A percentile compares a stretch with the other conserved stretches of the same genome.
These are phyloP conservation scores for Andrena haemorrhoa DNA, from an alignment of 2,888 invertebrate genomes.

Conservation along the genomic window DNA sequence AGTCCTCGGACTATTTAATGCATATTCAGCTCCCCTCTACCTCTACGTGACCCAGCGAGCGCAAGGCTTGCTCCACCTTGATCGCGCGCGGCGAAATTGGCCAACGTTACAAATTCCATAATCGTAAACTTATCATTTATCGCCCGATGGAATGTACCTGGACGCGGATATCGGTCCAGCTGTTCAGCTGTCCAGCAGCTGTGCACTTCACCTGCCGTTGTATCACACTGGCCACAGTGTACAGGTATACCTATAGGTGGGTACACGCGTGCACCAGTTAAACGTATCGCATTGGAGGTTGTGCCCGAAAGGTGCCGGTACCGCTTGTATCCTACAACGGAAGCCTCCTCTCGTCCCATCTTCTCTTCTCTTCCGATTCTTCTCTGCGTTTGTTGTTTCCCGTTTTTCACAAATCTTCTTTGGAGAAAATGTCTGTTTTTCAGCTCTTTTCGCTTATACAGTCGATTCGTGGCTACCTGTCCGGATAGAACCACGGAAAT, in stretches of 20 bases:
- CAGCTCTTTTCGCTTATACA: too few relatives aligned
- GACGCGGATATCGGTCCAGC: slow-evolving; percentile 82
- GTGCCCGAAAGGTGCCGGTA: background rate
- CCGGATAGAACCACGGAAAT: too few relatives aligned
- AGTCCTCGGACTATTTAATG: too few relatives aligned
- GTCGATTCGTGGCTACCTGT: too few relatives aligned
- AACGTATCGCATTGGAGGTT: slow-evolving; percentile 4
- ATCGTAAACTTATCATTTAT: slow-evolving; percentile 63
- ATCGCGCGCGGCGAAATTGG: background rate
- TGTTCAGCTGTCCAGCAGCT: slow-evolving; percentile 82
- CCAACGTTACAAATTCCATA: slow-evolving; percentile 16
- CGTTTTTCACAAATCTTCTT: too few relatives aligned
- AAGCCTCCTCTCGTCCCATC: background rate
- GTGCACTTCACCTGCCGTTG: slow-evolving; percentile 82
- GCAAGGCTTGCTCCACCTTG: background rate
- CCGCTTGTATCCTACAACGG: background rate
- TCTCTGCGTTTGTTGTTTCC: background rate
- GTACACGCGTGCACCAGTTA: slow-evolving; percentile 47
- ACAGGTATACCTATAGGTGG: slow-evolving; percentile 27
- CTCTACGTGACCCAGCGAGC: background rate
- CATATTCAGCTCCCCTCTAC: too few relatives aligned
- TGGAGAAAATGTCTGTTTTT: too few relatives aligned
- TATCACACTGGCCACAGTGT: slow-evolving; percentile 60
- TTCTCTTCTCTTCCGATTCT: background rate
- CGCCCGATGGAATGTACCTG: slow-evolving; percentile 72